phyloP scores from a whole-genome alignment of 2,797 vertebrate genomes.

The Spinibarbus caldwelli region DNA sequence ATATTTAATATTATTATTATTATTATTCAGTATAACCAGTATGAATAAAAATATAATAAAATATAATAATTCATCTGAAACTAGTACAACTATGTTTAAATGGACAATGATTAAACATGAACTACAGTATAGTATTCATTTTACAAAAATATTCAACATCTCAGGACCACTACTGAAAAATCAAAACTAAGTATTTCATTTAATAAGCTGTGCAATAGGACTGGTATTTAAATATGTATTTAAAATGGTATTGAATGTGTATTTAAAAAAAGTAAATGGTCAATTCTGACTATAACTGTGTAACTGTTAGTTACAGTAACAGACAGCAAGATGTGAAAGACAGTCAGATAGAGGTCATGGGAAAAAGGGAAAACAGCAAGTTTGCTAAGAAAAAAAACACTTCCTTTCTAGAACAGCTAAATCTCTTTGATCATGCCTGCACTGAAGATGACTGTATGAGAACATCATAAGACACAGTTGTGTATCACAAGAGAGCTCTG shows the following conservation, averaged over 20 bases:
- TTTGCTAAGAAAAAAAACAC: background rate
- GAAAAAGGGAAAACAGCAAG: background rate
- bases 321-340: background rate
- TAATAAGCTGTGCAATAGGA: background rate
- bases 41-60: too few relatives aligned
- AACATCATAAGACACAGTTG: conserved; percentile 32
- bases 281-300: background rate
- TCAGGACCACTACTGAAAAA: background rate
- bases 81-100: background rate
- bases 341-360: background rate
- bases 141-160: background rate
- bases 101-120: background rate
- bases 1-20: too few relatives aligned
- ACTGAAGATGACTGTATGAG: conserved; percentile 12
- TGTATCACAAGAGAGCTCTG: background rate
- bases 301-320: background rate
- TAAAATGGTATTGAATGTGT: background rate
- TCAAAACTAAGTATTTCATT: background rate
- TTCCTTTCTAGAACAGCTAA: background rate
- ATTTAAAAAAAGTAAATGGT: background rate
- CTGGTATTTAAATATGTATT: background rate
- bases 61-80: too few relatives aligned
- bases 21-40: too few relatives aligned
- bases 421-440: conserved; percentile 37
- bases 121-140: background rate